Evolutionary conservation across 2,113 vertebrate genomes (phyloP).

Genomic region (Hyaena hyaena): DNA sequence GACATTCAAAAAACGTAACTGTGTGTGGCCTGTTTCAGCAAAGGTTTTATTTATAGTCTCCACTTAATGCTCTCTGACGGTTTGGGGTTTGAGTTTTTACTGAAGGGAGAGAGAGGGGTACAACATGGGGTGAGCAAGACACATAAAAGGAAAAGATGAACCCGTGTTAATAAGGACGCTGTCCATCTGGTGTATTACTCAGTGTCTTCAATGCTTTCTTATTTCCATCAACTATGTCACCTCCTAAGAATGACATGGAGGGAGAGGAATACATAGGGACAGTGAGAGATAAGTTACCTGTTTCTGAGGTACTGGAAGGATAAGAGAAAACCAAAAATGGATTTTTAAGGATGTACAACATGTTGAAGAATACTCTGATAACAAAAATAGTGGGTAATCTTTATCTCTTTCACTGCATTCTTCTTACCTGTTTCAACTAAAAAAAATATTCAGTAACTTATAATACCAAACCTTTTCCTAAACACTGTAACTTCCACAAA

Average conservation of each 20-base stretch:
- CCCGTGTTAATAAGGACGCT: neutral
- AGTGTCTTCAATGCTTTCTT: neutral
- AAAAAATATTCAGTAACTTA: slow-evolving; percentile 17
- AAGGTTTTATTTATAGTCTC: neutral
- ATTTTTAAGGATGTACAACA: neutral
- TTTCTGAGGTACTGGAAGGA: neutral
- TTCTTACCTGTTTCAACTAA: neutral
- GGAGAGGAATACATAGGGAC: neutral
- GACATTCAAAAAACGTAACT: neutral
- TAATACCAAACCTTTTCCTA: neutral
- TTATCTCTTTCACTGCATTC: neutral
- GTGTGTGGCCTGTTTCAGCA: neutral
- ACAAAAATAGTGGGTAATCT: neutral
- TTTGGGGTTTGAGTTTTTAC: neutral
- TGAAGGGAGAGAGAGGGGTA: neutral
- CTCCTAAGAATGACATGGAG: neutral
- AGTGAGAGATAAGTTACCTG: neutral
- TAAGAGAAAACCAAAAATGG: neutral
- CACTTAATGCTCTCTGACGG: neutral
- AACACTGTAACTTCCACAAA: neutral
- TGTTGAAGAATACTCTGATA: neutral
- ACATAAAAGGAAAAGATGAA: neutral
- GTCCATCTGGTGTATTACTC: neutral
- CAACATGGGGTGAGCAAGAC: neutral
- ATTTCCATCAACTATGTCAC: neutral